Percentiles rank a stretch among this genome's conserved stretches.
Conservation (phyloP, 2,888 invertebrate genomes). For the Helleia helle region DNA sequence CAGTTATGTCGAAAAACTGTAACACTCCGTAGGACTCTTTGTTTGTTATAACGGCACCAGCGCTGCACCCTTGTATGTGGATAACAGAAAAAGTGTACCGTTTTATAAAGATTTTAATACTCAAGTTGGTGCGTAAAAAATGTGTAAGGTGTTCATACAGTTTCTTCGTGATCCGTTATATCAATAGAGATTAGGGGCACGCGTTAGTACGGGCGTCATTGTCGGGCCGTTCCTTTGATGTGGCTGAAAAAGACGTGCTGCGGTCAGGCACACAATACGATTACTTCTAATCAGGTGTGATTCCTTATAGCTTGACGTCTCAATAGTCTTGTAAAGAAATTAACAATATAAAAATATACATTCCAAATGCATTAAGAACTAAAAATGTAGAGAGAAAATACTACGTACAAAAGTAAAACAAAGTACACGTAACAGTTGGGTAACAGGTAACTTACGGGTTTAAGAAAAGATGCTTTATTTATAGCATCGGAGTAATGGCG, state of each 20-base stretch:
- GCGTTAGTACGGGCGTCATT: conserved; percentile 50
- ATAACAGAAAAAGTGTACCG: conserved; percentile 53
- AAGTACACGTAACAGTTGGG: too few species aligned
- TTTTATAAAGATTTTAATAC: conserved; percentile 53
- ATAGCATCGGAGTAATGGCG: too few species aligned
- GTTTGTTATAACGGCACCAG: conserved; percentile 54
- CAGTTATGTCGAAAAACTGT: conserved; percentile 68
- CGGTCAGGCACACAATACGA: conserved; percentile 26
- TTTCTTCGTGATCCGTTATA: conserved; percentile 59
- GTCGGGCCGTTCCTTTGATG: conserved; percentile 55
- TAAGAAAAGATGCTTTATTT: too few species aligned
- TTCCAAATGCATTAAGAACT: too few species aligned
- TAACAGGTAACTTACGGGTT: too few species aligned
- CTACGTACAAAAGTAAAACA: too few species aligned
- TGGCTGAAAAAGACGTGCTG: conserved; percentile 58
- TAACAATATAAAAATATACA: background rate
- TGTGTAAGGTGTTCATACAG: conserved; percentile 60
- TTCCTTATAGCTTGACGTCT: conserved; percentile 33
- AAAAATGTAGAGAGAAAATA: too few species aligned
- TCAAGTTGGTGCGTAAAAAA: conserved; percentile 45
- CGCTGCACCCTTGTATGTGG: conserved; percentile 51
- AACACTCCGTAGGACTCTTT: conserved; percentile 64
- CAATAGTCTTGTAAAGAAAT: conserved; percentile 5
- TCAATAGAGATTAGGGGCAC: conserved; percentile 70
- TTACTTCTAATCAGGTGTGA: conserved; percentile 45